A percentile compares a stretch with the other conserved stretches of the same genome.
phyloP scores from a whole-genome alignment of 1,140 invertebrate species.

The Drosophila guanche region DNA sequence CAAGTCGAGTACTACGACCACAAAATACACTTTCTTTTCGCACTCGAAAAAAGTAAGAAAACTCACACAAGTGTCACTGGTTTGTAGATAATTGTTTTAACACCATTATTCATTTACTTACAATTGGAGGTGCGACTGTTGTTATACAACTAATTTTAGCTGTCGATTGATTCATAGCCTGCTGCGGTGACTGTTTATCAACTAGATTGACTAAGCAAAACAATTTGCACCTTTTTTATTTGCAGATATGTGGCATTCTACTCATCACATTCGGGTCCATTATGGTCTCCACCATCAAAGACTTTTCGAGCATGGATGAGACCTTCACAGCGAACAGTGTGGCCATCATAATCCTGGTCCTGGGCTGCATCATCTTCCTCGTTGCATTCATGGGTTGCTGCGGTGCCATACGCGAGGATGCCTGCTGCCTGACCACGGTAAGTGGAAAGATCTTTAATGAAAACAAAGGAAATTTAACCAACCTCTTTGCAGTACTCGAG shows the following conservation, averaged over 20 bases:
- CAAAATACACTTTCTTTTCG: too few species aligned
- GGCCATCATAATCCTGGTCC: constrained; percentile 87
- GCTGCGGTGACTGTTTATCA: constrained; percentile 10
- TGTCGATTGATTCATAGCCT: constrained; percentile 15
- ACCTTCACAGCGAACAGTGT: constrained; percentile 84
- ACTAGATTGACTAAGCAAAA: constrained; percentile 24
- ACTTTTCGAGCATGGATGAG: constrained; percentile 84
- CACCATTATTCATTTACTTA: too few species aligned
- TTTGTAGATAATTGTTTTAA: too few species aligned
- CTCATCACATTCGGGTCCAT: constrained; percentile 86
- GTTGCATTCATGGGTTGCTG: constrained; percentile 94
- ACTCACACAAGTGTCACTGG: too few species aligned
- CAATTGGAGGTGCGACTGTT: constrained; percentile 2
- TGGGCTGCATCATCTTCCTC: constrained; percentile 90
- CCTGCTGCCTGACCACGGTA: constrained; percentile 91
- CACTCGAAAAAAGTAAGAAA: too few species aligned
- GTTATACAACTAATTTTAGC: not conserved
- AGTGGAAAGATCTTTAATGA: constrained; percentile 54
- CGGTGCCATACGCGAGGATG: constrained; percentile 91
- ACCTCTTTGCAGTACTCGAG: constrained; percentile 86
- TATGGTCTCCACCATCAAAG: constrained; percentile 84
- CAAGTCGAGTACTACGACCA: too few species aligned
- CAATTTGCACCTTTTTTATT: not conserved
- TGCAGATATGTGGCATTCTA: constrained; percentile 87
- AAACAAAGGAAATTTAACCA: not conserved